Conservation (phyloP, 1,140 invertebrate genomes). For the Atopsyche davidsoni region DNA sequence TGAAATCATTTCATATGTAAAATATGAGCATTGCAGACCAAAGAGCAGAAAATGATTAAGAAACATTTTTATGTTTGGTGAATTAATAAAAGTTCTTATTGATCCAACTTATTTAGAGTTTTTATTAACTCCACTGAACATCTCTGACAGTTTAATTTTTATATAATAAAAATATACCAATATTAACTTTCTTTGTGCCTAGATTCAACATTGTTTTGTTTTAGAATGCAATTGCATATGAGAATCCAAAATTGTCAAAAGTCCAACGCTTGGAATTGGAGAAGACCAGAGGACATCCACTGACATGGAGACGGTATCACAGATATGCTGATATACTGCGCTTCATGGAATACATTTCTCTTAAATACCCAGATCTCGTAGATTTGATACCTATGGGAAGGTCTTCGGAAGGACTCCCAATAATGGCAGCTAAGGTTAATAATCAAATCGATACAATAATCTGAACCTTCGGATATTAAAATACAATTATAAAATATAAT, state of each 20-base stretch:
- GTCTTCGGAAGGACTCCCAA: conserved; percentile 64
- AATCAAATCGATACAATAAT: background rate
- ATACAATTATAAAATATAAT: background rate
- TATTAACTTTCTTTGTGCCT: too few relatives aligned
- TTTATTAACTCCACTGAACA: too few relatives aligned
- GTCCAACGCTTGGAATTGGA: conserved; percentile 53
- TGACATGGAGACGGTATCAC: conserved; percentile 69
- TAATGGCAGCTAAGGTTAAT: conserved; percentile 58
- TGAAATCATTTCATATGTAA: too few relatives aligned
- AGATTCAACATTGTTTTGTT: too few relatives aligned
- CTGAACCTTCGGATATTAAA: background rate
- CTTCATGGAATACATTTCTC: conserved; percentile 62
- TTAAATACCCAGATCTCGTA: conserved; percentile 56
- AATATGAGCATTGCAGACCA: too few relatives aligned
- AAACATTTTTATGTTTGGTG: too few relatives aligned
- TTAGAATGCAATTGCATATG: conserved; percentile 59
- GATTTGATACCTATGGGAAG: conserved; percentile 63
- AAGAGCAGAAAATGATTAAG: too few relatives aligned
- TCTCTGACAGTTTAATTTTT: too few relatives aligned
- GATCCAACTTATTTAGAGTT: too few relatives aligned
- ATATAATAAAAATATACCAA: too few relatives aligned
- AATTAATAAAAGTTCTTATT: too few relatives aligned
- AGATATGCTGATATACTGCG: conserved; percentile 58
- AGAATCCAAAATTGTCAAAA: conserved; percentile 57
- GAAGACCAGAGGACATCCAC: conserved; percentile 51